A percentile compares a stretch with the other conserved stretches of the same genome.
Evolutionary conservation across 2,113 vertebrate genomes (phyloP).

Genomic region (Mugil cephalus): DNA sequence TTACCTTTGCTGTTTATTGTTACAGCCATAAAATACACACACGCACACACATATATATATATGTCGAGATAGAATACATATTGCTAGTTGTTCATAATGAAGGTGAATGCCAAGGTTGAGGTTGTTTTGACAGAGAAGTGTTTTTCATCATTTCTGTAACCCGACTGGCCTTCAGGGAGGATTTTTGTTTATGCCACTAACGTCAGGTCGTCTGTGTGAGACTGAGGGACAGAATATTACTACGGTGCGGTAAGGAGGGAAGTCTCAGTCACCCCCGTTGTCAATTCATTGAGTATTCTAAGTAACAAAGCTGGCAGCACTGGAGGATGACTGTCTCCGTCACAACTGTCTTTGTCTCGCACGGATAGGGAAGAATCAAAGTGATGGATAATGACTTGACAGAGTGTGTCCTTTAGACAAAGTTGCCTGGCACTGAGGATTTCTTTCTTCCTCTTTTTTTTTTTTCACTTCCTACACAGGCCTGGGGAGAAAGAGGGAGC

Average conservation of each 20-base stretch:
- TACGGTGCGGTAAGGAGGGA: conserved; percentile 23
- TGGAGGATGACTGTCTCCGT: conserved; percentile 52
- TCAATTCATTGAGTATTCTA: conserved; percentile 48
- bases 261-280: conserved; percentile 43
- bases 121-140: conserved; percentile 23
- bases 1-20: background rate
- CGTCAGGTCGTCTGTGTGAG: background rate
- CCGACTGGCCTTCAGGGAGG: background rate
- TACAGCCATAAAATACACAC: background rate
- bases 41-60: too few relatives aligned
- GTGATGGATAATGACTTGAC: conserved; percentile 74
- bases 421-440: conserved; percentile 42
- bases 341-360: conserved; percentile 65
- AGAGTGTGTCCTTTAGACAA: conserved; percentile 59
- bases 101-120: background rate
- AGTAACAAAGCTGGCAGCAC: conserved; percentile 49
- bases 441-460: conserved; percentile 36
- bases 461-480: conserved; percentile 46
- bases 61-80: too few relatives aligned
- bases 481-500: conserved; percentile 43
- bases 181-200: background rate
- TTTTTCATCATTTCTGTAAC: conserved; percentile 8
- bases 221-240: conserved; percentile 45
- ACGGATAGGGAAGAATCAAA: conserved; percentile 52
- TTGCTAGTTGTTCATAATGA: background rate